A percentile compares a stretch with the other conserved stretches of the same genome.
phyloP scores from a whole-genome alignment of 2,888 invertebrate genomes.

The Carterocephalus palaemon region DNA sequence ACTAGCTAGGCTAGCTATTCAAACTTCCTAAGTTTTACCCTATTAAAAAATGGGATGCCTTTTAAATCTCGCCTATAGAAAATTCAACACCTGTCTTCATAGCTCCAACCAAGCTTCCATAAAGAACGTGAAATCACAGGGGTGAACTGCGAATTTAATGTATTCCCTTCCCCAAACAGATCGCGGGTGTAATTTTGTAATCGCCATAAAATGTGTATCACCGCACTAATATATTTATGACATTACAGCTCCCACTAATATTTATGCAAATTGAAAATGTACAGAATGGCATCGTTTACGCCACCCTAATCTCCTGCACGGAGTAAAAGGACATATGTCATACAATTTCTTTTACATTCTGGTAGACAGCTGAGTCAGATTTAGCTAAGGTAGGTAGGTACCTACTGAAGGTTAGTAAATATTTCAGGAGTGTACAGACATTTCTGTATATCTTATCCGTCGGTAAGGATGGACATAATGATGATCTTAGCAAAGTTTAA shows the following conservation, averaged over 20 bases:
- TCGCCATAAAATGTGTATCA: slow-evolving; percentile 78
- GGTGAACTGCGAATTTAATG: slow-evolving; percentile 31
- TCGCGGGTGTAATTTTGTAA: slow-evolving; percentile 67
- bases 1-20: too few species aligned
- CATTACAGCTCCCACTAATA: slow-evolving; percentile 73
- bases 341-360: slow-evolving; percentile 36
- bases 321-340: slow-evolving; percentile 59
- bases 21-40: too few species aligned
- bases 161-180: slow-evolving; percentile 49
- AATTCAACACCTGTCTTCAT: too few species aligned
- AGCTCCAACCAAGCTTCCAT: slow-evolving; percentile 2
- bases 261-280: slow-evolving; percentile 79
- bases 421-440: too few species aligned
- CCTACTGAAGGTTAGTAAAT: too few species aligned
- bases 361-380: slow-evolving; percentile 26
- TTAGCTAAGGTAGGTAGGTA: too few species aligned
- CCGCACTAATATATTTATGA: slow-evolving; percentile 77
- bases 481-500: too few species aligned
- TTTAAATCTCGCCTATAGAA: too few species aligned
- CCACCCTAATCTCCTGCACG: slow-evolving; percentile 60
- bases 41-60: too few species aligned
- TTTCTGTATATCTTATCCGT: too few species aligned
- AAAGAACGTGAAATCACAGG: slow-evolving; percentile 16
- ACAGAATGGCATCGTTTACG: slow-evolving; percentile 70
- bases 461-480: too few species aligned